phyloP scores from a whole-genome alignment of 1,140 invertebrate genomes.

The Drosophila auraria region DNA sequence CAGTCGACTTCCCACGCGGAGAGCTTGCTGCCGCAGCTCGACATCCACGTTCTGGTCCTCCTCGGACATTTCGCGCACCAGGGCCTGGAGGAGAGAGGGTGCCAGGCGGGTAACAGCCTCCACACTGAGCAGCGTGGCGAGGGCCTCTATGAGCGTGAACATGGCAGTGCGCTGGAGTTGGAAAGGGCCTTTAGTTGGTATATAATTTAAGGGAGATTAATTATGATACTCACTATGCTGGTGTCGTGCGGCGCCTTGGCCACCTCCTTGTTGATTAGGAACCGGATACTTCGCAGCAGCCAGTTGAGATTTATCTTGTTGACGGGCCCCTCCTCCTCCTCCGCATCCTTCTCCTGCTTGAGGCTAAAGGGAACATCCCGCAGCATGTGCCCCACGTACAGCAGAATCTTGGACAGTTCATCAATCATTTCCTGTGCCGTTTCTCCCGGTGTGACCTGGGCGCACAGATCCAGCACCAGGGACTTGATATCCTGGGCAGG shows the following conservation, averaged over 20 bases:
- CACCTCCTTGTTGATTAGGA: conserved; percentile 88
- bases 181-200: background rate
- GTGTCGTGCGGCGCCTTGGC: conserved; percentile 85
- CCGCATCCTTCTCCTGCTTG: conserved; percentile 60
- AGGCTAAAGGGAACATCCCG: conserved; percentile 85
- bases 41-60: conserved; percentile 86
- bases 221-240: conserved; percentile 85
- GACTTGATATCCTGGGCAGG: conserved; percentile 88
- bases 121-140: conserved; percentile 87
- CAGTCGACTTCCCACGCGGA: conserved; percentile 89
- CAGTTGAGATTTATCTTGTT: conserved; percentile 86
- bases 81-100: conserved; percentile 87
- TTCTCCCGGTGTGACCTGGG: conserved; percentile 89
- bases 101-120: conserved; percentile 85
- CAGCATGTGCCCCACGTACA: conserved; percentile 89
- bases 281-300: conserved; percentile 87
- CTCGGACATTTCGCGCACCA: conserved; percentile 89
- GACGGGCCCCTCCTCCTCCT: conserved; percentile 23
- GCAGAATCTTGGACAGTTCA: conserved; percentile 90
- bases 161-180: conserved; percentile 87
- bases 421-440: conserved; percentile 88
- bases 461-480: conserved; percentile 90
- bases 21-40: conserved; percentile 87
- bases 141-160: conserved; percentile 91
- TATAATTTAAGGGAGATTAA: too few species aligned